Conservation (phyloP, 2,888 invertebrate genomes). For the Apocheima hispidaria region DNA sequence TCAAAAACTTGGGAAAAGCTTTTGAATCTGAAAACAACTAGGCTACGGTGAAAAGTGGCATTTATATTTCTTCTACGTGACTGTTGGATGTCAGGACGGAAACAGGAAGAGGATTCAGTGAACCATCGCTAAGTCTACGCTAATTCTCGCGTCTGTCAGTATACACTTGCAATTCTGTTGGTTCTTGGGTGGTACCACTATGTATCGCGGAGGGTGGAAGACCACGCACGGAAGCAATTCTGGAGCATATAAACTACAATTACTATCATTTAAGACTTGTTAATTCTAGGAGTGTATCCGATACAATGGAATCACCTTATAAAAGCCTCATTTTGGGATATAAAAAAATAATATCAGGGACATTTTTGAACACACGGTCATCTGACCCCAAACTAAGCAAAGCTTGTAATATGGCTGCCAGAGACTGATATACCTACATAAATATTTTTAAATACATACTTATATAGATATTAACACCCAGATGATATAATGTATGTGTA, state of each 20-base stretch:
- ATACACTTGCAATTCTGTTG: neutral
- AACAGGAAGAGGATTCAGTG: constrained; percentile 10
- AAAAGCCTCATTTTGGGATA: constrained; percentile 7
- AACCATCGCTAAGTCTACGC: neutral
- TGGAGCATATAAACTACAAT: neutral
- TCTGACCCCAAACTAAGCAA: too few species aligned
- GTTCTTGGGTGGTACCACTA: constrained; percentile 6
- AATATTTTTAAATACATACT: too few species aligned
- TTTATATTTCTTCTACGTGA: neutral
- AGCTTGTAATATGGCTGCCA: too few species aligned
- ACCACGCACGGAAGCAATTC: constrained; percentile 5
- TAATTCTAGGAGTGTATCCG: neutral
- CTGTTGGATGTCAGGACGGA: neutral
- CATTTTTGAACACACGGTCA: too few species aligned
- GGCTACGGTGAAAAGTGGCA: neutral
- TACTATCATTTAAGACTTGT: too few species aligned
- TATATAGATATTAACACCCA: too few species aligned
- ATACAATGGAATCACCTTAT: neutral
- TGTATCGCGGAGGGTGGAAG: neutral
- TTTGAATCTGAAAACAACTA: neutral
- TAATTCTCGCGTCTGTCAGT: neutral
- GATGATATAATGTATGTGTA: too few species aligned
- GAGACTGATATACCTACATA: too few species aligned
- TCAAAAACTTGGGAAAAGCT: neutral
- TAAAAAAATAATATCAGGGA: too few species aligned